Evolutionary conservation across 2,113 vertebrate species (phyloP).

Genomic region (Tupaia chinensis): DNA sequence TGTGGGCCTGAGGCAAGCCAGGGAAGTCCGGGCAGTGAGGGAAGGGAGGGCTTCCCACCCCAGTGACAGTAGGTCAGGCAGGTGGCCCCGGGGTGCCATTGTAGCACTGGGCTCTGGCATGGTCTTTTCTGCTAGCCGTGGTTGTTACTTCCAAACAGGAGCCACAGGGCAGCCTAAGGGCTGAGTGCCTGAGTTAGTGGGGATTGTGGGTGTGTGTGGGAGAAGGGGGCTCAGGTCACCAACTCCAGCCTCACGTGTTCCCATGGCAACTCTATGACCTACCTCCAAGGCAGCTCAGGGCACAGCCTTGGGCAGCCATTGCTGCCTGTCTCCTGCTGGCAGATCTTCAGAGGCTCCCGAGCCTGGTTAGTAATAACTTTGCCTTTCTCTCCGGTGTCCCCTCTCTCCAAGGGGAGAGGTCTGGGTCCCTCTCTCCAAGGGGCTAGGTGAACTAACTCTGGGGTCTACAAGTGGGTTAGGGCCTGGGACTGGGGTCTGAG

Average conservation of each 20-base stretch:
- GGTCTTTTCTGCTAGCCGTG: not conserved
- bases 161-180: not conserved
- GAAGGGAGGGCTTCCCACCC: not conserved
- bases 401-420: not conserved
- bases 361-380: not conserved
- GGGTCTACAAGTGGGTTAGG: not conserved
- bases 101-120: not conserved
- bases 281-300: constrained; percentile 39
- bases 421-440: not conserved
- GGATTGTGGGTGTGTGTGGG: not conserved
- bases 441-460: not conserved
- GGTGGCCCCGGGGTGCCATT: not conserved
- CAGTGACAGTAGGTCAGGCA: not conserved
- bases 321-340: not conserved
- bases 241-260: not conserved
- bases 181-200: not conserved
- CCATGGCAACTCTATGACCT: constrained; percentile 38
- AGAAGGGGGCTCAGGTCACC: not conserved
- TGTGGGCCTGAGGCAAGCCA: not conserved
- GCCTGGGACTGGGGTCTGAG: not conserved
- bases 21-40: too few relatives aligned
- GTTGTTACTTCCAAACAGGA: not conserved
- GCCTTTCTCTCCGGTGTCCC: not conserved
- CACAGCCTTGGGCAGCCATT: not conserved
- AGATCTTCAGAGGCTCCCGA: not conserved